Conservation (phyloP, 2,113 vertebrate species). For the Procavia capensis region DNA sequence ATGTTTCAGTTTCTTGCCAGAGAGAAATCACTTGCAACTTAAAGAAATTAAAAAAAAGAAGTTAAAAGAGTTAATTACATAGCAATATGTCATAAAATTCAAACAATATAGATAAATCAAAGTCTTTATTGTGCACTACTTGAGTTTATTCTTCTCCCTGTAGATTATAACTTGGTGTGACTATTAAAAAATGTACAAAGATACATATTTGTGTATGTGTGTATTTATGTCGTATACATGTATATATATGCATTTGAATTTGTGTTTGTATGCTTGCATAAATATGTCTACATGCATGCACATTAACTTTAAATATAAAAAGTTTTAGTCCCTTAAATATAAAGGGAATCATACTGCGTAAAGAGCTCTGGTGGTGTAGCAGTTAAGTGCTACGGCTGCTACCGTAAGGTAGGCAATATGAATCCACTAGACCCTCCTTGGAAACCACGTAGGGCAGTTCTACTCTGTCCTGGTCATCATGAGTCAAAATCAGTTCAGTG, state of each 20-base stretch:
- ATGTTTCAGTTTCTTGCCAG: slow-evolving; percentile 56
- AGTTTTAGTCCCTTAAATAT: not conserved
- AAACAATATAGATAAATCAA: slow-evolving; percentile 44
- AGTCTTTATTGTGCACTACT: slow-evolving; percentile 27
- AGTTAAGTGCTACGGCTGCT: no score
- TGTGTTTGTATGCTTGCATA: not conserved
- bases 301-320: slow-evolving; percentile 40
- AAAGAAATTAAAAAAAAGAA: slow-evolving; percentile 23
- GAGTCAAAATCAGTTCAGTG: no score
- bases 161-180: slow-evolving; percentile 35
- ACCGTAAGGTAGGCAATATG: no score
- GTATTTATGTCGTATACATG: not conserved
- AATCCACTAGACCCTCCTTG: no score
- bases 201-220: not conserved
- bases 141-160: slow-evolving; percentile 19
- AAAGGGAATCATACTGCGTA: not conserved
- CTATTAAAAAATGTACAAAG: not conserved
- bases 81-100: slow-evolving; percentile 48
- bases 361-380: no score
- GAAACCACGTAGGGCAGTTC: no score
- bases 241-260: not conserved
- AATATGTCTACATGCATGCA: not conserved
- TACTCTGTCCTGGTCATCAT: no score
- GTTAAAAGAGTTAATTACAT: slow-evolving; percentile 50
- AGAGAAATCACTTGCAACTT: slow-evolving; percentile 68